These are phyloP conservation scores for Pempheris klunzingeri DNA, from an alignment of 2,797 vertebrate species.

Conservation along the genomic window DNA sequence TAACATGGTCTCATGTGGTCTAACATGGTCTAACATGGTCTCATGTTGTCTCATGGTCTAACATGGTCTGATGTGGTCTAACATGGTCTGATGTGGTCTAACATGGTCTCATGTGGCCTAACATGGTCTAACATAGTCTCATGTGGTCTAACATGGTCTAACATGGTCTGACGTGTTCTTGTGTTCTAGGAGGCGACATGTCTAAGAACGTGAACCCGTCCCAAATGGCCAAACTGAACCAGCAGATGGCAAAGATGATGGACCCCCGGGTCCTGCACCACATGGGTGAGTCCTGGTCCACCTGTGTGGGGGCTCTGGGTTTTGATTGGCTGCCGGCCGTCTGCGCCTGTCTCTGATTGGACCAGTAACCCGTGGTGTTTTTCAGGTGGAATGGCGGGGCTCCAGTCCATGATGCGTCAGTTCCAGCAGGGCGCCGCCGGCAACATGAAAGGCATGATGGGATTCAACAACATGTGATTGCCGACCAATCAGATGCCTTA, in stretches of 20 bases:
- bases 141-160: too few species aligned
- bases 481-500: constrained; percentile 82
- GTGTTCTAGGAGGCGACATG: constrained; percentile 94
- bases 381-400: constrained; percentile 96
- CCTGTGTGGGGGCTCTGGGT: too few species aligned
- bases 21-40: too few species aligned
- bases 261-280: constrained; percentile 98
- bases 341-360: too few species aligned
- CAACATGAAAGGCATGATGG: constrained; percentile 99
- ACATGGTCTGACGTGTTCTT: constrained; percentile 3
- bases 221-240: constrained; percentile 98
- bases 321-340: too few species aligned
- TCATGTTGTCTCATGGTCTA: neutral
- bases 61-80: neutral
- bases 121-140: neutral
- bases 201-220: constrained; percentile 99
- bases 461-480: constrained; percentile 98
- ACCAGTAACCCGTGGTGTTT: neutral
- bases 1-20: too few species aligned
- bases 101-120: too few species aligned
- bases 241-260: constrained; percentile 99
- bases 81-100: neutral
- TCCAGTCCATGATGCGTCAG: constrained; percentile 99
- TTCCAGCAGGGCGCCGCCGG: constrained; percentile 98
- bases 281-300: constrained; percentile 89